These are phyloP conservation scores for Drosophila mimica DNA, from an alignment of 2,888 invertebrate species.

Conservation along the genomic window DNA sequence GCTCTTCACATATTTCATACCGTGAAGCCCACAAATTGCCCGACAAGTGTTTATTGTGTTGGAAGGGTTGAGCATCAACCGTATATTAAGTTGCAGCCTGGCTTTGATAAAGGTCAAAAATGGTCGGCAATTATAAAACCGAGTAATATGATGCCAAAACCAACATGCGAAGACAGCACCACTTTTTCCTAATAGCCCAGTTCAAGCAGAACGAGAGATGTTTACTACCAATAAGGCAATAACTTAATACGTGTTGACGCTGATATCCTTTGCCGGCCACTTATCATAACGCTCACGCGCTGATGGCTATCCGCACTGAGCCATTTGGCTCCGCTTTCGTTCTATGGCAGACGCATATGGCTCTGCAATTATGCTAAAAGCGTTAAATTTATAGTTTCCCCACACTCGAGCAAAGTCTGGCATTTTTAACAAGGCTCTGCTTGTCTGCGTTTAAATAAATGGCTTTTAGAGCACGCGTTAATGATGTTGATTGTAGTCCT, in stretches of 20 bases:
- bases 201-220: slow-evolving; percentile 23
- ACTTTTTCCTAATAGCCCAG: slow-evolving; percentile 40
- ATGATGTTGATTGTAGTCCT: slow-evolving; percentile 75
- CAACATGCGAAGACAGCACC: slow-evolving; percentile 30
- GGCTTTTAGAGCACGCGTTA: slow-evolving; percentile 78
- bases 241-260: slow-evolving; percentile 69
- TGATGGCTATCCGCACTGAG: slow-evolving; percentile 44
- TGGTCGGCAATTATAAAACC: slow-evolving; percentile 61
- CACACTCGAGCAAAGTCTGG: slow-evolving; percentile 35
- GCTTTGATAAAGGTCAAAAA: slow-evolving; percentile 64
- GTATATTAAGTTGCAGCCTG: slow-evolving; percentile 63
- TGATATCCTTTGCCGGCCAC: slow-evolving; percentile 71
- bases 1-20: slow-evolving; percentile 15
- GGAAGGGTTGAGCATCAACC: slow-evolving; percentile 60
- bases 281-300: slow-evolving; percentile 71
- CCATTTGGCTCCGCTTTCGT: neutral
- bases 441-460: slow-evolving; percentile 71
- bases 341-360: slow-evolving; percentile 63
- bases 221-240: slow-evolving; percentile 47
- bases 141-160: slow-evolving; percentile 62
- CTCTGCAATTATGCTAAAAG: slow-evolving; percentile 76
- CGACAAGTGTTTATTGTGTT: slow-evolving; percentile 50
- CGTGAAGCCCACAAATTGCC: slow-evolving; percentile 37
- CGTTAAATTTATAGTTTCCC: slow-evolving; percentile 76
- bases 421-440: slow-evolving; percentile 64